These are phyloP conservation scores for Samia ricini DNA, from an alignment of 1,140 invertebrate genomes.

Conservation along the genomic window DNA sequence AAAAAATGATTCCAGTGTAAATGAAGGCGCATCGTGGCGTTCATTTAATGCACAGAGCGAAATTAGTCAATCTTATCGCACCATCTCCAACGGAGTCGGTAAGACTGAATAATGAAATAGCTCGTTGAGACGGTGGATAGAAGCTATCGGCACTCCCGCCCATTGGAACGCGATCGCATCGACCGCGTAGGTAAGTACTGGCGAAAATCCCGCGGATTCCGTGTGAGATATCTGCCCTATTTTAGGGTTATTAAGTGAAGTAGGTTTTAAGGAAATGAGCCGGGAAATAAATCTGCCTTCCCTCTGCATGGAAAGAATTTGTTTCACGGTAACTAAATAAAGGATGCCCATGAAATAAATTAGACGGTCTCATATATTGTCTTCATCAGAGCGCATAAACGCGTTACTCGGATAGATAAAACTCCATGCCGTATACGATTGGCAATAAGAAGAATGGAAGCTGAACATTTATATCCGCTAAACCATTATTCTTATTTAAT, in stretches of 20 bases:
- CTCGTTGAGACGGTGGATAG: slow-evolving; percentile 53
- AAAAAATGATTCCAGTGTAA: slow-evolving; percentile 52
- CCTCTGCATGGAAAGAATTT: slow-evolving; percentile 43
- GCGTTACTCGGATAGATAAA: slow-evolving; percentile 47
- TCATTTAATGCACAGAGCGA: slow-evolving; percentile 52
- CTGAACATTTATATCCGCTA: slow-evolving; percentile 24
- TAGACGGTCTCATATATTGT: slow-evolving; percentile 51
- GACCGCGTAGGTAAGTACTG: slow-evolving; percentile 34
- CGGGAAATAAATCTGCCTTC: slow-evolving; percentile 50
- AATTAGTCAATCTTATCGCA: slow-evolving; percentile 67
- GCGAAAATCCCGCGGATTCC: slow-evolving; percentile 65
- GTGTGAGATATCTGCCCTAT: slow-evolving; percentile 63
- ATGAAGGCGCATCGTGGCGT: slow-evolving; percentile 51
- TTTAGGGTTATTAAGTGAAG: slow-evolving; percentile 71
- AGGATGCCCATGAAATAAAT: slow-evolving; percentile 53
- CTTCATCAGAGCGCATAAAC: slow-evolving; percentile 44
- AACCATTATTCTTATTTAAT: slow-evolving; percentile 27
- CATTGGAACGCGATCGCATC: slow-evolving; percentile 50
- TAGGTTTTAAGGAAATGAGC: slow-evolving; percentile 70
- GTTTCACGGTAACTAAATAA: slow-evolving; percentile 58
- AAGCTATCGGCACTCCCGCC: slow-evolving; percentile 45
- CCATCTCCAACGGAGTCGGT: slow-evolving; percentile 50
- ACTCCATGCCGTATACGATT: slow-evolving; percentile 50
- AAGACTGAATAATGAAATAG: slow-evolving; percentile 72
- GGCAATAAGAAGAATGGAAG: slow-evolving; percentile 56